Evolutionary conservation across 2,113 vertebrate species (phyloP), one percentile per base, ranked within the genome.

Genomic region (Mellivora capensis): DNA sequence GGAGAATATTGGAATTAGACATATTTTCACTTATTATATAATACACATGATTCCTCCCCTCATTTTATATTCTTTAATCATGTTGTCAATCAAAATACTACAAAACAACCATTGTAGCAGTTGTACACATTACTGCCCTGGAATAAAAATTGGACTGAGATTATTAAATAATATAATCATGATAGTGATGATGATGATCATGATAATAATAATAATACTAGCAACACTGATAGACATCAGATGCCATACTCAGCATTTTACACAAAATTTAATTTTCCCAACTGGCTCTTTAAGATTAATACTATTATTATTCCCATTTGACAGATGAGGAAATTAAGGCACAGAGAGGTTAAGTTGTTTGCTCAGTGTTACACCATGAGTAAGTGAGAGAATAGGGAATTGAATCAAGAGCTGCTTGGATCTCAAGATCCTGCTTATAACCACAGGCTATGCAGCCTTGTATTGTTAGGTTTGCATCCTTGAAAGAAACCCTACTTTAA

Each of bases 121-220:
- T 69, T 79, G 21, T 67, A 62, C 5, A 27, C 9, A 11, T 91
- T 83, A 67, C 20, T 93, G 1, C 29, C 18, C 23, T 87, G 10
- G 18, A 83, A 69, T 69, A 61, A 90, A 93, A 95, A 61, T 34
- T 9, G 34, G 61, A 61, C 42, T 91, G 7, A 77, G 20, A 61
- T 93, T 77, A 64, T 57, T 39, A 94, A 90, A 84, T 93, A 67
- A 92, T 93, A 93, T 64, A 93, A 71, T 87, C 25, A 31, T 47
- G 31, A 62, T 25, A 18, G 10, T 49, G 42, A 31, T 74, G 72
- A 84, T 64, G 62, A 64, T 31, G 62, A 64, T 64, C 29, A 64
- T 31, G 62, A 49, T 52, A 74, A 3, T 52, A 69, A 62, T 10
- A 54, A 59, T 54, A n/a, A 83, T 69, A 54, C 54, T 39, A 72